These are phyloP conservation scores for Hippocampus mohnikei DNA, from an alignment of 2,113 vertebrate genomes.

Conservation along the genomic window DNA sequence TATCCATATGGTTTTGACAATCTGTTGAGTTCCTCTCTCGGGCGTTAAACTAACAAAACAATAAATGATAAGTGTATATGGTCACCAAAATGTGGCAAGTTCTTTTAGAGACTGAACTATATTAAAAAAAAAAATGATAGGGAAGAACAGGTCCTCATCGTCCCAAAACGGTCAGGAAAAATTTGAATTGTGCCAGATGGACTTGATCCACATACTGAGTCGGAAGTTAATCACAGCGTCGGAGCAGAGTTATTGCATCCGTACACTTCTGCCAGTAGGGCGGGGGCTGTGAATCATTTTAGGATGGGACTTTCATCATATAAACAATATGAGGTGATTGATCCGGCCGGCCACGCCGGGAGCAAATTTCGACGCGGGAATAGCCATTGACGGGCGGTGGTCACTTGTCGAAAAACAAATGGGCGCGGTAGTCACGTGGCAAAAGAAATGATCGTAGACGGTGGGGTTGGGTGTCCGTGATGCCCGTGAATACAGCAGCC, in stretches of 20 bases:
- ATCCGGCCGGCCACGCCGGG: not conserved
- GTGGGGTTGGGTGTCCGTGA: no score
- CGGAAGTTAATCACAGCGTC: not conserved
- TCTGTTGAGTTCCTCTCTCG: slow-evolving; percentile 48
- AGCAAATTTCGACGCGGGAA: no score
- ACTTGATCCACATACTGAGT: not conserved
- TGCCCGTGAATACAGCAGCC: no score
- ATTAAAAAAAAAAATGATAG: not conserved
- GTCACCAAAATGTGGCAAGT: not conserved
- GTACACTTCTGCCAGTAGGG: not conserved
- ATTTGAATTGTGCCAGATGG: not conserved
- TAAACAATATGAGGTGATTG: not conserved
- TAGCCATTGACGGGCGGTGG: no score
- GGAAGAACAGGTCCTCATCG: not conserved
- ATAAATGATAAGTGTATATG: slow-evolving; percentile 17
- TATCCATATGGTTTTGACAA: slow-evolving; percentile 67
- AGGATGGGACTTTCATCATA: not conserved
- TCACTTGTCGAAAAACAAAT: no score
- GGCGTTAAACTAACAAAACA: slow-evolving; percentile 12
- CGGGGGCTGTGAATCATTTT: not conserved
- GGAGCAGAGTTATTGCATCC: not conserved
- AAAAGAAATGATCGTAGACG: no score
- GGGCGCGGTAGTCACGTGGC: no score
- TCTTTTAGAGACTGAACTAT: not conserved
- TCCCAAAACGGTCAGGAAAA: not conserved